Evolutionary conservation across 2,113 vertebrate genomes (phyloP), one percentile per base, ranked within the genome.

Genomic region (Sorex fumeus): DNA sequence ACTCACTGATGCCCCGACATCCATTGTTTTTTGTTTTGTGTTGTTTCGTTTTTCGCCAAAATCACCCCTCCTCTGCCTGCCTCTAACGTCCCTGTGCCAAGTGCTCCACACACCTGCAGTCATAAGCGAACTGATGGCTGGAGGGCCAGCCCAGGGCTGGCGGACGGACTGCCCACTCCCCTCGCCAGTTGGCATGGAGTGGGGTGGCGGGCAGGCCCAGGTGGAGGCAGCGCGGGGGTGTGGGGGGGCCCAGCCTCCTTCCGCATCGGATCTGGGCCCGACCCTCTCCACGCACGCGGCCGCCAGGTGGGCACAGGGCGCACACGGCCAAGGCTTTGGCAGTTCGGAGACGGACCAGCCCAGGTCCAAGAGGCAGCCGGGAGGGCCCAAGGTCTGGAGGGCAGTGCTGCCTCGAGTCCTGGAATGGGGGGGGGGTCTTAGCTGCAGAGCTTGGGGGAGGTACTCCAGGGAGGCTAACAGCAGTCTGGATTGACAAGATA

Each of bases 91-190:
- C 53, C 53, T 53, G 53, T 53, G 53, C 53, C 53, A 53, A 53
- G 53, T 11, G 53, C 53, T 19, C 53, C 50, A 1, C 71, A 76
- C 93, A 96, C 92, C 82, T 96, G 95, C 92, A 88, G 78, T 6
- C 69, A 77, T 67, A n/a, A 84, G 60, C 0, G n/a, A 40, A 40
- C 9, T 2, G 70, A 87, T 50, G 13, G 32, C 30, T 6, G 32
- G 28, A 67, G 3, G 1, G 15, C 6, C 43, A 40, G 83, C 88
- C 88, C 25, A 87, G 75, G 8, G 69, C 57, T 62, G 85, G 70
- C 12, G 75, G 40, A 43, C 13, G 18, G 18, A 53, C 53, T 19
- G 53, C 15, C 53, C 18, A 19, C 9, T 53, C 53, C n/a, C 34
- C 43, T 15, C 16, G 64, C 9, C 1, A 28, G 53, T 7, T 89